Evolutionary conservation across 2,113 vertebrate genomes (phyloP).

Genomic region (Prinia subflava): DNA sequence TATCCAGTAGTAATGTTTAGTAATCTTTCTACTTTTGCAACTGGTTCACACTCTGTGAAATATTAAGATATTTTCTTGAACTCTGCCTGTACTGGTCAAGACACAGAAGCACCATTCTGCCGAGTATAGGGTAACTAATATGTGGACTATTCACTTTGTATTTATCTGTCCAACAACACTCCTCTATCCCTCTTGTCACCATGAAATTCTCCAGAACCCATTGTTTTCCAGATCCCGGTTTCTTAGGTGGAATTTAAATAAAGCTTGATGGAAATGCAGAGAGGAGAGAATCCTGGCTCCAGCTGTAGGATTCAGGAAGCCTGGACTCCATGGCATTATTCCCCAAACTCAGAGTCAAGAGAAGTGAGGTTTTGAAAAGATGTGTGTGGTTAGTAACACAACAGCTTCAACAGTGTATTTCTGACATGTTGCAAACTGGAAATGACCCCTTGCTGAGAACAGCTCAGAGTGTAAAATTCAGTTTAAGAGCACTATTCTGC

Average conservation of each 20-base stretch:
- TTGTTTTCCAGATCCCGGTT: background rate
- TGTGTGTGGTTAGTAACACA: background rate
- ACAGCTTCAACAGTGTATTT: background rate
- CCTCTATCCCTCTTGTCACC: background rate
- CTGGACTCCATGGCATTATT: background rate
- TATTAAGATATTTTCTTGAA: background rate
- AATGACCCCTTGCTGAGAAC: background rate
- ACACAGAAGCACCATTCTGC: background rate
- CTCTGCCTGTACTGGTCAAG: background rate
- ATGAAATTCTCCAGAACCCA: background rate
- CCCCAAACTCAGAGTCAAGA: background rate
- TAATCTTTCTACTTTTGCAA: slow-evolving; percentile 23
- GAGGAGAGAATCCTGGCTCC: background rate
- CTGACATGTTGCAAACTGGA: background rate
- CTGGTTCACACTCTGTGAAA: slow-evolving; percentile 15
- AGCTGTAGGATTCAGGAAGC: background rate
- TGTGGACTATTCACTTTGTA: background rate
- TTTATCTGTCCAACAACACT: background rate
- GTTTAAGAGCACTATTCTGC: background rate
- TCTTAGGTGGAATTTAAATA: background rate
- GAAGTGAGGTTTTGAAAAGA: background rate
- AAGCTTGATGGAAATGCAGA: background rate
- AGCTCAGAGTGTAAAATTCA: background rate
- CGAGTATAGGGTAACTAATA: background rate
- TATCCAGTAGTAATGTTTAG: background rate